Evolutionary conservation across 2,888 invertebrate genomes (phyloP).

Genomic region (Seira musarum): DNA sequence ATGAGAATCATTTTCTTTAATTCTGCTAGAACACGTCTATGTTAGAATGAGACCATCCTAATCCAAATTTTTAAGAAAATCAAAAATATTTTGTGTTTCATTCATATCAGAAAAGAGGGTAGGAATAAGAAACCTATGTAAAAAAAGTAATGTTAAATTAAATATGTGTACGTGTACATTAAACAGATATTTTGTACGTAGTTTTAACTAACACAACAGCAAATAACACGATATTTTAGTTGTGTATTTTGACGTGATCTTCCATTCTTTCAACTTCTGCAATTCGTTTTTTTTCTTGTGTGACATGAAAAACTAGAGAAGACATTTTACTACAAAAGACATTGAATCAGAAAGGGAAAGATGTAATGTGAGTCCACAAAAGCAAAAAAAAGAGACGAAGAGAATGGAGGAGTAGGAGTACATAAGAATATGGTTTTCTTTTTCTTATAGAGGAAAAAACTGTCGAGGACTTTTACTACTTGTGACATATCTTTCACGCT

Average conservation of each 20-base stretch:
- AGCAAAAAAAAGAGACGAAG: slow-evolving; percentile 1
- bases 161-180: no score
- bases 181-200: no score
- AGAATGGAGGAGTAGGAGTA: not conserved
- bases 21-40: no score
- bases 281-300: not conserved
- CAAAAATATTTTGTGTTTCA: no score
- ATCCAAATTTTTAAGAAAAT: no score
- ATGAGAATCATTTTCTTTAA: no score
- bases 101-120: no score
- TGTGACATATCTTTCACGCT: slow-evolving; percentile 63
- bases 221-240: not conserved
- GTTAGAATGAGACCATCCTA: no score
- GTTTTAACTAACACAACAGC: no score
- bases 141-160: no score
- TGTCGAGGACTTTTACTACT: slow-evolving; percentile 62
- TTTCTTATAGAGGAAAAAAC: slow-evolving; percentile 41
- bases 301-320: not conserved
- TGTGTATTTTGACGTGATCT: not conserved
- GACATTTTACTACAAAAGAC: not conserved
- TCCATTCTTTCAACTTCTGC: not conserved
- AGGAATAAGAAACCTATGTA: no score
- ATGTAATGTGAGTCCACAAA: not conserved
- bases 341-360: not conserved
- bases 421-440: slow-evolving; percentile 47